Evolutionary conservation across 2,113 vertebrate species (phyloP).

Genomic region (Leptobrachium ailaonicum): DNA sequence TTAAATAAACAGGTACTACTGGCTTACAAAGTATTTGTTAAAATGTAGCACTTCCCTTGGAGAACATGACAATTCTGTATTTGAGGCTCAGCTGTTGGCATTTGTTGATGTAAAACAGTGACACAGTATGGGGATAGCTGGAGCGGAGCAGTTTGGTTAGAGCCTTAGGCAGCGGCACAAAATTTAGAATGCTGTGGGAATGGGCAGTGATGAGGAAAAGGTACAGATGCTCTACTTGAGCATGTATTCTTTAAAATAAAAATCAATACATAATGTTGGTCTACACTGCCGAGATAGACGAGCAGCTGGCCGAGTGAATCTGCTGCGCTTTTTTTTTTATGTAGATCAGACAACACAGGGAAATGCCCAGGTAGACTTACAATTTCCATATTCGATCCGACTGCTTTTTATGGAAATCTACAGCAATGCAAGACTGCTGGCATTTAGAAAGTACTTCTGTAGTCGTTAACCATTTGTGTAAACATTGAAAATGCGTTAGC

Average conservation of each 20-base stretch:
- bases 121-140: slow-evolving; percentile 14
- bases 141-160: slow-evolving; percentile 17
- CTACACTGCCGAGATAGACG: slow-evolving; percentile 3
- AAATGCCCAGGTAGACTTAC: slow-evolving; percentile 8
- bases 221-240: slow-evolving; percentile 28
- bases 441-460: neutral
- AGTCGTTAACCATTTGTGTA: neutral
- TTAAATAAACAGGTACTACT: too few species aligned
- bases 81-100: slow-evolving; percentile 5
- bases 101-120: slow-evolving; percentile 5
- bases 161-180: slow-evolving; percentile 34
- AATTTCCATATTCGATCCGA: slow-evolving; percentile 4
- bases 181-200: slow-evolving; percentile 29
- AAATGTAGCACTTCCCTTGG: neutral
- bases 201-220: slow-evolving; percentile 38
- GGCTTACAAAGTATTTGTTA: too few species aligned
- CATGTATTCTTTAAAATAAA: slow-evolving; percentile 19
- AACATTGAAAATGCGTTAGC: neutral
- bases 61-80: neutral
- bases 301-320: slow-evolving; percentile 37
- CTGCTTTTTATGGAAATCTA: slow-evolving; percentile 31
- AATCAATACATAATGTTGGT: slow-evolving; percentile 40
- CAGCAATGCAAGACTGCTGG: slow-evolving; percentile 9
- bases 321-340: slow-evolving; percentile 7
- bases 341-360: slow-evolving; percentile 14